Conservation (phyloP, 1,140 invertebrate species). For the Bombus turneri region DNA sequence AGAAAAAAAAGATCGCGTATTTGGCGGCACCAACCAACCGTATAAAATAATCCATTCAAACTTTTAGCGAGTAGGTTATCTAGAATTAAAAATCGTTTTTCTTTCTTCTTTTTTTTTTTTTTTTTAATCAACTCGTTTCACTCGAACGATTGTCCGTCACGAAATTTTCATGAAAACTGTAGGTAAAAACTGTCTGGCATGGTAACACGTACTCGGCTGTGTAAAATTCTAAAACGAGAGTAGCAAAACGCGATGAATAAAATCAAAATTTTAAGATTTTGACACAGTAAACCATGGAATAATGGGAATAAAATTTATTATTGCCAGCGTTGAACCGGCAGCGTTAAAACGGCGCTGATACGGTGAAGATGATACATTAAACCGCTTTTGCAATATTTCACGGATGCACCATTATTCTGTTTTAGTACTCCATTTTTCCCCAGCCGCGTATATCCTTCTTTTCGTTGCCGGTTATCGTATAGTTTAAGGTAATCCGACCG, state of each 20-base stretch:
- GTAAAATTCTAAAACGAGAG: not conserved
- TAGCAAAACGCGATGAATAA: no score
- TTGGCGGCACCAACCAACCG: not conserved
- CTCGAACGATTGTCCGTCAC: no score
- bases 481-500: constrained; percentile 5
- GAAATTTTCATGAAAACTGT: no score
- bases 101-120: no score
- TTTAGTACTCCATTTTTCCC: constrained; percentile 35
- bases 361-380: constrained; percentile 24
- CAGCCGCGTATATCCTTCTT: not conserved
- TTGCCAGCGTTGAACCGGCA: not conserved
- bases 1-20: not conserved
- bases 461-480: not conserved
- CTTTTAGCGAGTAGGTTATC: no score
- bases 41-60: not conserved
- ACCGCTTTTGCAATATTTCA: constrained; percentile 31
- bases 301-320: constrained; percentile 26
- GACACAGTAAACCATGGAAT: not conserved
- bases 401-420: constrained; percentile 5
- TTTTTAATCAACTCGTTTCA: no score
- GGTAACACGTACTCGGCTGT: not conserved
- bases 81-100: not conserved
- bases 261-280: not conserved
- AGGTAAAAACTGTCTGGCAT: no score
- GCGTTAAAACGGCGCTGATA: constrained; percentile 17